phyloP scores from a whole-genome alignment of 2,797 vertebrate genomes.

The Aythya fuligula region DNA sequence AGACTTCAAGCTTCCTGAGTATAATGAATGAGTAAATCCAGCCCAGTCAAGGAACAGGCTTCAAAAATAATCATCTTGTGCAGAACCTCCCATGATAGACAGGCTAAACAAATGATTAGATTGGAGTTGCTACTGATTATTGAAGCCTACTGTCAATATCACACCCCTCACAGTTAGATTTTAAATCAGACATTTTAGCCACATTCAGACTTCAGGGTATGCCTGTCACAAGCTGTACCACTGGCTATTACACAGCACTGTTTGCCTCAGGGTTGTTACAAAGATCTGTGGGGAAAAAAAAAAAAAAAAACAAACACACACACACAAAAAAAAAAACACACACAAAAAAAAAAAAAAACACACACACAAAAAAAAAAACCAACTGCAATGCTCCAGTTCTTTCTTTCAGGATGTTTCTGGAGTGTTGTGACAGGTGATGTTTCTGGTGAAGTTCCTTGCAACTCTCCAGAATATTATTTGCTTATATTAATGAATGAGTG shows the following conservation, averaged over 20 bases:
- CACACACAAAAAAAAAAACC: not conserved
- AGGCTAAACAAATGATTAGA: not conserved
- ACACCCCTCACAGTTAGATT: not conserved
- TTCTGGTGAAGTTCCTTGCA: not conserved
- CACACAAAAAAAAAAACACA: no score
- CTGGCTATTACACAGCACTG: not conserved
- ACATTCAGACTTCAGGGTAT: not conserved
- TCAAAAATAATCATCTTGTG: not conserved
- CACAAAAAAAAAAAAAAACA: no score
- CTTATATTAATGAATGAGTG: not conserved
- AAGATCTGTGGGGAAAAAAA: not conserved
- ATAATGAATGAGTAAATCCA: not conserved
- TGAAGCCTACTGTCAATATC: not conserved
- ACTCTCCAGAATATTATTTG: not conserved
- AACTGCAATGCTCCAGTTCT: not conserved
- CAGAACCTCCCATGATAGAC: not conserved
- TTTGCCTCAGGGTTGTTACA: not conserved
- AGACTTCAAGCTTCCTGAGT: not conserved
- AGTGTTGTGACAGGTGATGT: not conserved
- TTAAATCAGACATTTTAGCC: not conserved
- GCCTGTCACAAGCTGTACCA: not conserved
- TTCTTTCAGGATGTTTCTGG: not conserved
- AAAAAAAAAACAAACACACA: no score
- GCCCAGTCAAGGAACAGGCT: not conserved
- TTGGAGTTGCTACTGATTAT: accelerated